Percentiles rank a stretch among this genome's conserved stretches.
phyloP scores from a whole-genome alignment of 2,797 vertebrate genomes.

The Chiroxiphia lanceolata region DNA sequence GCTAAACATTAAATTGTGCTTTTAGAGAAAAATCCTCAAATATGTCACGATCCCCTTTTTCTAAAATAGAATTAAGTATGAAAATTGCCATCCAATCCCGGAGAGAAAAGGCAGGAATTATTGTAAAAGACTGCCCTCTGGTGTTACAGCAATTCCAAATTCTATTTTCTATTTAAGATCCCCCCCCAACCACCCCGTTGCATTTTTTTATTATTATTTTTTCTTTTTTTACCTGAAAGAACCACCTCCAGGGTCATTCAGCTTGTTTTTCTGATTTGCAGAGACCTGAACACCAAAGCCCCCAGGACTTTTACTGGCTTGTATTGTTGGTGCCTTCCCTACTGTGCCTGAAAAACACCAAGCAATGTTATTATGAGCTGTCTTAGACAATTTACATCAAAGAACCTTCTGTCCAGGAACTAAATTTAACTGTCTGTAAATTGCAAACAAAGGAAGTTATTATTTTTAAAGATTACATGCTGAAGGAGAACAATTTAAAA shows the following conservation, averaged over 20 bases:
- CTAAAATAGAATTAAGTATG: background rate
- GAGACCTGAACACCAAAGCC: constrained; percentile 84
- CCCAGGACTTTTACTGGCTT: constrained; percentile 80
- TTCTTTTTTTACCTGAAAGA: constrained; percentile 83
- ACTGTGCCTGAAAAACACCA: constrained; percentile 80
- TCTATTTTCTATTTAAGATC: background rate
- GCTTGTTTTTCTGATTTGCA: constrained; percentile 89
- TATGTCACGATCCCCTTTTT: background rate
- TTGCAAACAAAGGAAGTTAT: constrained; percentile 67
- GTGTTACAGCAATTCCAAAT: constrained; percentile 70
- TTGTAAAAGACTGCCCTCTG: constrained; percentile 91
- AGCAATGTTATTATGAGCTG: constrained; percentile 81
- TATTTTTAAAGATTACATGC: constrained; percentile 60
- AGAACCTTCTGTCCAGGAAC: constrained; percentile 78
- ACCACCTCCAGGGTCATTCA: constrained; percentile 86
- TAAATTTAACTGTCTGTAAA: constrained; percentile 78
- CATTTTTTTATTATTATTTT: background rate
- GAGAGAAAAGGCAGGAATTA: constrained; percentile 44
- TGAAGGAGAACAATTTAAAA: constrained; percentile 27
- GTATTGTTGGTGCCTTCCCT: constrained; percentile 82
- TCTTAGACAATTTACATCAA: constrained; percentile 81
- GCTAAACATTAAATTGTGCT: background rate
- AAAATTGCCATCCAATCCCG: background rate
- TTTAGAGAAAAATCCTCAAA: background rate
- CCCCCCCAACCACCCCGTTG: background rate